These are phyloP conservation scores for Phoronis australis DNA, from an alignment of 2,888 invertebrate genomes.

Conservation along the genomic window DNA sequence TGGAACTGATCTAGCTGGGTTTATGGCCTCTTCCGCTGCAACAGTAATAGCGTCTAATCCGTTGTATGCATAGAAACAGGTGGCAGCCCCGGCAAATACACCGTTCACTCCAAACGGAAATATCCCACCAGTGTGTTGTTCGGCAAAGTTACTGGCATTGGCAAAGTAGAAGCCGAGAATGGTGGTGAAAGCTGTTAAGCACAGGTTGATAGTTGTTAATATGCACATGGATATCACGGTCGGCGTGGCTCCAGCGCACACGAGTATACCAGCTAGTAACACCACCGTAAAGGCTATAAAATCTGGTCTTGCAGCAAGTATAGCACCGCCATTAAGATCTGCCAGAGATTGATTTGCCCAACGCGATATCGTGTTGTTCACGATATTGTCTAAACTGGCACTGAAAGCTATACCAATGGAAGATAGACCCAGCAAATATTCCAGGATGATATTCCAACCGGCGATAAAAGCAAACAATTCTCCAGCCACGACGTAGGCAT, in stretches of 20 bases:
- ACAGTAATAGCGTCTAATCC: slow-evolving; percentile 52
- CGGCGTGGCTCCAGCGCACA: slow-evolving; percentile 40
- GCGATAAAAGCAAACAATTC: slow-evolving; percentile 47
- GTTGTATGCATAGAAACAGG: slow-evolving; percentile 53
- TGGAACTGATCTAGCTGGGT: slow-evolving; percentile 48
- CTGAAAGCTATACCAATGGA: too few relatives aligned
- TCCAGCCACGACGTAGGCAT: slow-evolving; percentile 46
- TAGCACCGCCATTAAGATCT: slow-evolving; percentile 22
- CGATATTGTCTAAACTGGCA: slow-evolving; percentile 39
- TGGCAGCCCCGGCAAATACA: slow-evolving; percentile 50
- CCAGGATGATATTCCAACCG: slow-evolving; percentile 34
- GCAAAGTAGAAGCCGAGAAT: slow-evolving; percentile 76
- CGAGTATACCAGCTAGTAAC: slow-evolving; percentile 55
- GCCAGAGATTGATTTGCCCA: slow-evolving; percentile 18
- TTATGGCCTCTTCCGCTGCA: slow-evolving; percentile 51
- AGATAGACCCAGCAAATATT: too few relatives aligned
- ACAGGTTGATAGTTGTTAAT: slow-evolving; percentile 43
- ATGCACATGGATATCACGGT: slow-evolving; percentile 50
- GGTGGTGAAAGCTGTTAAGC: slow-evolving; percentile 47
- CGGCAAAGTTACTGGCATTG: slow-evolving; percentile 76
- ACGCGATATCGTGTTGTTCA: slow-evolving; percentile 32
- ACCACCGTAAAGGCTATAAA: slow-evolving; percentile 45
- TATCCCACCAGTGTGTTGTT: slow-evolving; percentile 37
- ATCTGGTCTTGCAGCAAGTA: slow-evolving; percentile 45
- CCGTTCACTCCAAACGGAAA: slow-evolving; percentile 38